Evolutionary conservation across 2,888 invertebrate species (phyloP), one percentile per base, ranked within the genome.

Genomic region (Mythimna ferrago): DNA sequence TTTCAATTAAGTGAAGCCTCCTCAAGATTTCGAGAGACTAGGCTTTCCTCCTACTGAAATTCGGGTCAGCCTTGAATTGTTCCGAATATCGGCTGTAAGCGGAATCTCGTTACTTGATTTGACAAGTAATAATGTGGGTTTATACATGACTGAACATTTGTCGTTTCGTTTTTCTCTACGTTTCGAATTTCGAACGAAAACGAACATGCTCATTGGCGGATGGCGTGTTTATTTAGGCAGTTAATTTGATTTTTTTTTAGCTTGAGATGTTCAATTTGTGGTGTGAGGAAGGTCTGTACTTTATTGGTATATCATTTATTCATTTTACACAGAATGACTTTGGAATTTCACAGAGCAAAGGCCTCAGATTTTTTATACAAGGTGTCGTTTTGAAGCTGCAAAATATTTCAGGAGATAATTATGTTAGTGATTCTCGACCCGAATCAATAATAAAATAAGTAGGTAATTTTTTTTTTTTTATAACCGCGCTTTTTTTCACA

Each of bases 1-100:
- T 95, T 95, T 94, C 95, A 95, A 95, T 95, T 95, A 95, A 93
- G 90, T 93, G 85, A 88, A 94, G 94, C 87, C 88, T 89, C 83
- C 93, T 94, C 79, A 81, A 76, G 81, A 78, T 81, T 88, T 88
- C 85, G 70, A 89, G 87, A 86, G 87, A 81, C 87, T 83, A 80
- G 82, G 77, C 81, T 80, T 84, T 83, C 76, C 83, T 88, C 82
- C 83, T 88, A 86, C 87, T 86, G 81, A 87, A 88, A 89, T 90
- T 89, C 84, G 87, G 90, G 88, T 89, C 89, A 88, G 83, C 80
- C 80, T 85, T 87, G 81, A 86, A 88, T 89, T 90, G 88, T 89
- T 87, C 82, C 82, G 83, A 87, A 88, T 81, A 85, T 86, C 76
- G 79, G 65, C 76, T 70, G 76, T 86, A 88, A 85, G 77, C 77